Evolutionary conservation across 92 coral and sea anemone genomes (phyloP).

Genomic region (Heliopora coerulea): DNA sequence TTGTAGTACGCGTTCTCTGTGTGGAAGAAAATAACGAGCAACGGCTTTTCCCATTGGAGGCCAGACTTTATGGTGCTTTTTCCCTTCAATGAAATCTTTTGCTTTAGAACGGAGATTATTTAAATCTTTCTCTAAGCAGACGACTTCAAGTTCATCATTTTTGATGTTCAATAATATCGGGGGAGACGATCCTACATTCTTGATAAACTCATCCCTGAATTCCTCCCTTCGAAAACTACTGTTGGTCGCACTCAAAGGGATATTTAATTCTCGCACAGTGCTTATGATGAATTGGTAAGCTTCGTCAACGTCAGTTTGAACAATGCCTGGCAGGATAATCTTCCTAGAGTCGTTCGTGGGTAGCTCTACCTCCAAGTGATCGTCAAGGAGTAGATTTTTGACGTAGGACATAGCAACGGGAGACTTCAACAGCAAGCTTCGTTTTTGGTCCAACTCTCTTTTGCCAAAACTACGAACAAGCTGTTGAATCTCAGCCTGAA

Average conservation of each 20-base stretch:
- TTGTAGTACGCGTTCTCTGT: slow-evolving; percentile 1
- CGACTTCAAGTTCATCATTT: not conserved
- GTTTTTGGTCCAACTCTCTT: not conserved
- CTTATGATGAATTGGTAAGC: slow-evolving; percentile 5
- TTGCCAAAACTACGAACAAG: slow-evolving; percentile 7
- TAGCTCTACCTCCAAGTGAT: slow-evolving; percentile 1
- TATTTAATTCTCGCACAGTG: slow-evolving; percentile 9
- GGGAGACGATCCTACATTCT: not conserved
- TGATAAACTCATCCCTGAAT: not conserved
- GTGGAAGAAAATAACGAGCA: not conserved
- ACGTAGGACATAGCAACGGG: slow-evolving; percentile 5
- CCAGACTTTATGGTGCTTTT: not conserved
- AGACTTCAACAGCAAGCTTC: not conserved
- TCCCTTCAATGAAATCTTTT: slow-evolving; percentile 13
- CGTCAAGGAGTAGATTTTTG: not conserved
- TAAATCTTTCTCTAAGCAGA: slow-evolving; percentile 32
- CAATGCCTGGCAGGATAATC: slow-evolving; percentile 4
- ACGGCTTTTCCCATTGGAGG: not conserved
- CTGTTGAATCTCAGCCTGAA: not conserved
- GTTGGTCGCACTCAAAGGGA: slow-evolving; percentile 9
- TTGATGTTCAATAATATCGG: slow-evolving; percentile 6
- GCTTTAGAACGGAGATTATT: not conserved
- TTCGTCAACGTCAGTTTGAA: slow-evolving; percentile 2
- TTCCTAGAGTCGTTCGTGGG: not conserved
- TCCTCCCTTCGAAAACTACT: not conserved